phyloP scores from a whole-genome alignment of 2,113 vertebrate species.

The Crypturellus undulatus region DNA sequence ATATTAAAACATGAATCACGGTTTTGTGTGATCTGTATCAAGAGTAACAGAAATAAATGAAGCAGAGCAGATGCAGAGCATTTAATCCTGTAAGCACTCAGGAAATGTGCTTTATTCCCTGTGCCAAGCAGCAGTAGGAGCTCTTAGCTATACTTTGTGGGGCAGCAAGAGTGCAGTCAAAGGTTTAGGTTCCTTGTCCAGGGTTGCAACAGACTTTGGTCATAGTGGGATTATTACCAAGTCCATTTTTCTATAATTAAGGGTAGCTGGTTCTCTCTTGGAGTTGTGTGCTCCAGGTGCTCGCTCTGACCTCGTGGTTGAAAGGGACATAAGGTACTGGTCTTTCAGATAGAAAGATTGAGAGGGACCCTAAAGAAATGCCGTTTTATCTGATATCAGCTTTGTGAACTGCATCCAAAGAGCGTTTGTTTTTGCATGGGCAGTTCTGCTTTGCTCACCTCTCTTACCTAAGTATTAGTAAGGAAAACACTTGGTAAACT shows the following conservation, averaged over 20 bases:
- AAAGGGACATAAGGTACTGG: not conserved
- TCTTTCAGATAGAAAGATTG: constrained; percentile 9
- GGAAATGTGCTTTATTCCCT: not conserved
- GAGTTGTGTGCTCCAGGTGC: not conserved
- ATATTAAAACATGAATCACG: constrained; percentile 27
- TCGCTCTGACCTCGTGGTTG: not conserved
- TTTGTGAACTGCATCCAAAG: not conserved
- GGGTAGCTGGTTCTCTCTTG: not conserved
- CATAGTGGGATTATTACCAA: not conserved
- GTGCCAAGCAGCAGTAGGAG: not conserved
- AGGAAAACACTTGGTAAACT: not conserved
- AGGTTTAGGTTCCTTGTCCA: not conserved
- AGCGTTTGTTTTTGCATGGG: not conserved
- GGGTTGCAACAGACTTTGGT: not conserved
- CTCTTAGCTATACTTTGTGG: not conserved
- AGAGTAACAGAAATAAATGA: constrained; percentile 37
- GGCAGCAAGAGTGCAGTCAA: not conserved
- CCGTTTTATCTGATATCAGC: not conserved
- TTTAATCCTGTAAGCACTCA: constrained; percentile 28
- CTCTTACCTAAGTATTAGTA: not conserved
- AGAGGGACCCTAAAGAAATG: not conserved
- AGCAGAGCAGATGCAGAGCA: not conserved
- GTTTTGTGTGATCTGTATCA: constrained; percentile 19
- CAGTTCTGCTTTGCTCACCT: not conserved
- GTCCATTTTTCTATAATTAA: not conserved